Conservation (phyloP, 1,140 invertebrate species). For the Heliconius himera region DNA sequence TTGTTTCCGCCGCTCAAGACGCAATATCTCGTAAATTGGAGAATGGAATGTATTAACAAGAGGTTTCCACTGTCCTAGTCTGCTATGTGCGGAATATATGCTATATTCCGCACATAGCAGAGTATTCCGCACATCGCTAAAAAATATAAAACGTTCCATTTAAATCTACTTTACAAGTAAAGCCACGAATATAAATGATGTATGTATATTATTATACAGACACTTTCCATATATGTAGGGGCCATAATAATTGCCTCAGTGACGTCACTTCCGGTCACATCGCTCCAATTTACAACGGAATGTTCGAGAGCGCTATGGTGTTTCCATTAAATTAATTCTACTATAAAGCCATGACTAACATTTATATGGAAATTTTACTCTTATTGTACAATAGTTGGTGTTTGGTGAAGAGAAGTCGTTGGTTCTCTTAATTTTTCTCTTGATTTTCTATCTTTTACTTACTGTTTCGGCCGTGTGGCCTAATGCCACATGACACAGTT, state of each 20-base stretch:
- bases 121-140: neutral
- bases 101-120: too few species aligned
- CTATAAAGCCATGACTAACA: neutral
- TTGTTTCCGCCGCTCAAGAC: too few species aligned
- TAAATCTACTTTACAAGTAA: neutral
- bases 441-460: too few species aligned
- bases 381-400: neutral
- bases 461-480: too few species aligned
- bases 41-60: neutral
- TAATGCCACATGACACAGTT: too few species aligned
- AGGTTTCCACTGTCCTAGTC: neutral
- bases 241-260: conserved; percentile 29
- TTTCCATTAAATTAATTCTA: neutral
- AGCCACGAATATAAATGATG: neutral
- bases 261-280: conserved; percentile 37
- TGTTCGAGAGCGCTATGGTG: neutral
- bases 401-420: neutral
- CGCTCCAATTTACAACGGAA: conserved; percentile 3
- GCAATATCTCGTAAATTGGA: too few species aligned
- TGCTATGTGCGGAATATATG: neutral
- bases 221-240: conserved; percentile 17
- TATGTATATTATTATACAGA: neutral
- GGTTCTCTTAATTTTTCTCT: too few species aligned
- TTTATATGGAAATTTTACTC: neutral
- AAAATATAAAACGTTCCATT: neutral